Evolutionary conservation across 2,797 vertebrate genomes (phyloP).

Genomic region (Heliangelus exortis): DNA sequence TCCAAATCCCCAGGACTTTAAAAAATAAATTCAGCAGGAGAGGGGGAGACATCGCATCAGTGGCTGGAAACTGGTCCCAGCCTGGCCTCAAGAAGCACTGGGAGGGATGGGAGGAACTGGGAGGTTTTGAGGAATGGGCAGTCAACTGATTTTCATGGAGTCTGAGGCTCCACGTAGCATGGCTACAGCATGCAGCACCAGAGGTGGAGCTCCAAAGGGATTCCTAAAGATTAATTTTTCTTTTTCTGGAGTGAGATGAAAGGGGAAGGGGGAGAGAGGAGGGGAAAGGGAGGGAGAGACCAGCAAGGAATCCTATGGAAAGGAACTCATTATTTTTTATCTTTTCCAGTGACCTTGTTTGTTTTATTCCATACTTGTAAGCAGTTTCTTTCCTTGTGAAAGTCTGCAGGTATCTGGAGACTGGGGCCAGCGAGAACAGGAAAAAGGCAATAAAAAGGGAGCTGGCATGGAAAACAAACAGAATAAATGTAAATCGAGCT

Average conservation of each 20-base stretch:
- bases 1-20: constrained; percentile 1
- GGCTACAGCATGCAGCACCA: not conserved
- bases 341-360: constrained; percentile 76
- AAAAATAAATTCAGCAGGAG: not conserved
- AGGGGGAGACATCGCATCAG: too few species aligned
- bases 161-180: not conserved
- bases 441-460: not conserved
- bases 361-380: constrained; percentile 64
- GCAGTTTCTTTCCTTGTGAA: constrained; percentile 14
- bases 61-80: too few species aligned
- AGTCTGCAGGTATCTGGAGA: constrained; percentile 26
- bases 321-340: constrained; percentile 74
- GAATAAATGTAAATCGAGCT: not conserved
- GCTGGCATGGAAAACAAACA: not conserved
- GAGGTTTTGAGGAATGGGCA: not conserved
- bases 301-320: constrained; percentile 37
- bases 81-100: too few species aligned
- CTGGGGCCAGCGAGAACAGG: not conserved
- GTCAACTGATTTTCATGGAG: not conserved
- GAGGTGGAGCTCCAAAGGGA: constrained; percentile 59
- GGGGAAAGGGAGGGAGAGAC: not conserved
- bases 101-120: not conserved
- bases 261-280: constrained; percentile 32
- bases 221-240: constrained; percentile 72
- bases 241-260: constrained; percentile 73